Conservation (phyloP, 2,888 invertebrate genomes). For the Rhagonycha fulva region DNA sequence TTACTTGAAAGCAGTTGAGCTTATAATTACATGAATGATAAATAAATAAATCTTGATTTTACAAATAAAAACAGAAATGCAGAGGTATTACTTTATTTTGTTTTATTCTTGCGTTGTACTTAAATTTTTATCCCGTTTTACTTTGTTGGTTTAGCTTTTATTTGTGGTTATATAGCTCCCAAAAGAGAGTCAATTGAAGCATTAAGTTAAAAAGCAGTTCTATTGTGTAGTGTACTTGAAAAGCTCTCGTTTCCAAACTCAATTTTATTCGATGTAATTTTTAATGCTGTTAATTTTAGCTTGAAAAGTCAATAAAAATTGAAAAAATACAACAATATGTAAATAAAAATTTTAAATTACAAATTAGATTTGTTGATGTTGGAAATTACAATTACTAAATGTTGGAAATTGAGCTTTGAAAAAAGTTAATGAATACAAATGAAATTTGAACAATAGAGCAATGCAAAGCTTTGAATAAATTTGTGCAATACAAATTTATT, state of each 20-base stretch:
- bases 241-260: not conserved
- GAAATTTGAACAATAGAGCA: not conserved
- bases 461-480: not conserved
- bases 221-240: not conserved
- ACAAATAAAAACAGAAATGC: not conserved
- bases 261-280: not conserved
- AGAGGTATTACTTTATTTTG: not conserved
- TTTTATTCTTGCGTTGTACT: not conserved
- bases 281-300: not conserved
- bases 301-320: not conserved
- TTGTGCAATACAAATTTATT: not conserved
- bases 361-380: not conserved
- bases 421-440: not conserved
- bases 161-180: slow-evolving; percentile 4
- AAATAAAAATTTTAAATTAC: not conserved
- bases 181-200: slow-evolving; percentile 3
- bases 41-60: not conserved
- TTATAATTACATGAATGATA: not conserved
- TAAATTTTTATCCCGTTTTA: slow-evolving; percentile 1
- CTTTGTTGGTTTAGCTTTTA: slow-evolving; percentile 1
- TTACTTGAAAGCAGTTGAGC: not conserved
- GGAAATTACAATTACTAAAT: not conserved
- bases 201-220: slow-evolving; percentile 2
- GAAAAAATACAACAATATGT: not conserved
- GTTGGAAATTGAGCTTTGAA: not conserved